Base-by-base conservation (phyloP, 1,140 invertebrate species). In the Latrodectus geometricus region DNA sequence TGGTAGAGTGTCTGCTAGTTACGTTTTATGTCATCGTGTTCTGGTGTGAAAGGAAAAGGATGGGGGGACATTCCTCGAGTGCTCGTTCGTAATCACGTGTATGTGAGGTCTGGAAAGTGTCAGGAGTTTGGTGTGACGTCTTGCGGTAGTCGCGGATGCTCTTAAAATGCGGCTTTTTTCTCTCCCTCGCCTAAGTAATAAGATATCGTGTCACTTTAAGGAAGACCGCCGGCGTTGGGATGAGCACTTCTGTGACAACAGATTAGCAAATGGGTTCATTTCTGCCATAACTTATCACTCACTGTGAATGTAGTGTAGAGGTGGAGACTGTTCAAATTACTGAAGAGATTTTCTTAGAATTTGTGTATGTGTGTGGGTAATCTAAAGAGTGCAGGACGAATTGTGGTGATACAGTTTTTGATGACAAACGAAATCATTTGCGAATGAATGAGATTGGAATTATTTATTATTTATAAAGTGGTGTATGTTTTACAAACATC, bases 51-150 rank as follows among this genome's bases (percentile, higher is more conserved):
- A 73, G 65, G 75, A 77, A 65, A 49, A 23, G 50, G 52, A 61
- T 21, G 49, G 11, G 21, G 23, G 52, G 52, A 76, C 79, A 82
- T 72, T 82, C 79, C 73, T 12, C 15, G 7, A 21, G 35, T 48
- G 23, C 65, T 54, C 35, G 76, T 68, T 54, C 35, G 76, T 68
- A 80, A 80, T 82, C 79, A 82, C 79, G 69, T 82, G 74, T 48
- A 17, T 61, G 68, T 70, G 78, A 73, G 79, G 69, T 48, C 79
- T 82, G 79, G 79, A 15, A 9, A 73, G 79, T 82, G 61, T 82
- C 79, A 82, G 23, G 50, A n/a, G 9, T 78, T 15, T 50, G n/a
- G 21, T 21, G 68, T 81, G 73, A 75, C 73, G 20, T 75, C 48
- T 54, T 17, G 73, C 50, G 49, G 23, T 68, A 81, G 50, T 48